A percentile compares a stretch with the other conserved stretches of the same genome.
Evolutionary conservation across 2,113 vertebrate genomes (phyloP).

Genomic region (Boleophthalmus pectinirostris): DNA sequence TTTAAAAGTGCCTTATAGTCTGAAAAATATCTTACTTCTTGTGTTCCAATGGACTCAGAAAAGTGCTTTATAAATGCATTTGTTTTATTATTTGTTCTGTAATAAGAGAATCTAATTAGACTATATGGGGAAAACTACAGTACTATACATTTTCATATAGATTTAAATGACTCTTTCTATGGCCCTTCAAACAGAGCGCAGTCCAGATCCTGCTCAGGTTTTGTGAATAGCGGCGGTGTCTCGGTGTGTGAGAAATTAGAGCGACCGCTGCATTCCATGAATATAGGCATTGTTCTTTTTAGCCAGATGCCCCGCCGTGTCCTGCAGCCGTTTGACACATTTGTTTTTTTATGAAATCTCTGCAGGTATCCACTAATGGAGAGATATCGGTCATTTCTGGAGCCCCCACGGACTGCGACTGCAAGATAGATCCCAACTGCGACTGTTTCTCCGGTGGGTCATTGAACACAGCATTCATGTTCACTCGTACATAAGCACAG

Average conservation of each 20-base stretch:
- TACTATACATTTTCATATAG: background rate
- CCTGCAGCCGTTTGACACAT: slow-evolving; percentile 13
- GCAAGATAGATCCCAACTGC: slow-evolving; percentile 98
- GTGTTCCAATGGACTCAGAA: too few species aligned
- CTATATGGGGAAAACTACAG: background rate
- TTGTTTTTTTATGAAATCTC: slow-evolving; percentile 28
- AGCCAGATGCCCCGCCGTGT: slow-evolving; percentile 16
- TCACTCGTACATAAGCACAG: slow-evolving; percentile 16
- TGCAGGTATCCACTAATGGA: slow-evolving; percentile 90
- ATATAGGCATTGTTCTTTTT: slow-evolving; percentile 23
- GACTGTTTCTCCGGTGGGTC: slow-evolving; percentile 94
- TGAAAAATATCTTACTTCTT: too few species aligned
- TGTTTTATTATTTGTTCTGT: too few species aligned
- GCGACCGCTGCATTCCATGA: slow-evolving; percentile 18
- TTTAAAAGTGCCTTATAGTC: too few species aligned
- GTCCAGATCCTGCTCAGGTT: background rate
- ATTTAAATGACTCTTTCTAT: background rate
- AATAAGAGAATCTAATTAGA: background rate
- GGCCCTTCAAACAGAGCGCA: background rate
- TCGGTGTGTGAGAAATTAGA: slow-evolving; percentile 18
- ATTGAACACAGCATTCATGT: slow-evolving; percentile 22
- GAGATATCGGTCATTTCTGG: slow-evolving; percentile 92
- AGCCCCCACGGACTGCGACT: slow-evolving; percentile 94
- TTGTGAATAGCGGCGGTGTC: slow-evolving; percentile 28
- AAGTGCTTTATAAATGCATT: too few species aligned